These are phyloP conservation scores for Elephantulus edwardii DNA, from an alignment of 2,113 vertebrate species.

Conservation along the genomic window DNA sequence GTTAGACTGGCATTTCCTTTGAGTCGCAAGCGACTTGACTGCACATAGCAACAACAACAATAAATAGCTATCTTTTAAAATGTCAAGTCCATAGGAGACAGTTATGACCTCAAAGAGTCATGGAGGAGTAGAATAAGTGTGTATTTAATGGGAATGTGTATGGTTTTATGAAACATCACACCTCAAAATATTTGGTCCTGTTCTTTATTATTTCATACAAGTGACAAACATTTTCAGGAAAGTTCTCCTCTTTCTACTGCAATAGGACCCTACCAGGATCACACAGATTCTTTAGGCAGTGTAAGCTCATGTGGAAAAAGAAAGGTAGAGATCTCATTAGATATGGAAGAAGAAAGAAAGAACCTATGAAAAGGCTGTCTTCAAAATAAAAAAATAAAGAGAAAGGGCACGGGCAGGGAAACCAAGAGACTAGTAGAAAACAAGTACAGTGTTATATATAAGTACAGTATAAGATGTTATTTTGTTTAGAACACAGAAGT, in stretches of 20 bases:
- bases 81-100: too few relatives aligned
- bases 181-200: fast-evolving
- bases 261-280: background rate
- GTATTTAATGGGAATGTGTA: fast-evolving
- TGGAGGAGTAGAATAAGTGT: fast-evolving
- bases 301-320: background rate
- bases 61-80: too few relatives aligned
- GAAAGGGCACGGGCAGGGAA: fast-evolving
- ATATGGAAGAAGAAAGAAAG: background rate
- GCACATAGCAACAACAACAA: too few relatives aligned
- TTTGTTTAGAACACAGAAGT: background rate
- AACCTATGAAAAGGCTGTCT: fast-evolving
- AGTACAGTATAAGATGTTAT: fast-evolving
- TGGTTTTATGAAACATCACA: too few relatives aligned
- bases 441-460: too few relatives aligned
- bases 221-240: background rate
- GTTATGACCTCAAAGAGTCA: background rate
- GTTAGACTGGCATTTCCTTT: too few relatives aligned
- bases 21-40: too few relatives aligned
- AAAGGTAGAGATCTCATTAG: background rate
- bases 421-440: fast-evolving
- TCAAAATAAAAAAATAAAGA: background rate
- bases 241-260: fast-evolving
- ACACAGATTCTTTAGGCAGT: background rate
- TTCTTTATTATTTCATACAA: too few relatives aligned